Percentiles rank a stretch among this genome's conserved stretches.
phyloP scores from a whole-genome alignment of 2,797 vertebrate genomes.

The Artibeus jamaicensis region DNA sequence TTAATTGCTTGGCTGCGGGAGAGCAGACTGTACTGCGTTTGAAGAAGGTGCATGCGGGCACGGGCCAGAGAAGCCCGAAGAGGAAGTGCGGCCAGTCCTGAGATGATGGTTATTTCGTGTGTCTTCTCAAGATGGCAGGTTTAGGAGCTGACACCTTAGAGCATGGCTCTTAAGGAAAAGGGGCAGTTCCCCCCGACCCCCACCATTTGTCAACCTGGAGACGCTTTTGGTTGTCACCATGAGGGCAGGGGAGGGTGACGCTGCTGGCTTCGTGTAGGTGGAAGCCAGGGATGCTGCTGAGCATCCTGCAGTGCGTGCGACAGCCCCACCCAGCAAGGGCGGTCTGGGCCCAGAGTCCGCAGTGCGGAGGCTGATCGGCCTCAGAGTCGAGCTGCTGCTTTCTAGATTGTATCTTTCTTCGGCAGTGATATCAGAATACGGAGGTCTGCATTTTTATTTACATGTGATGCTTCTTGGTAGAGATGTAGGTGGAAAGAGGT shows the following conservation, averaged over 20 bases:
- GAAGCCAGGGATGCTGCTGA: neutral
- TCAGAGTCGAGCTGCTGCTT: neutral
- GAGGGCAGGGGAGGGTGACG: neutral
- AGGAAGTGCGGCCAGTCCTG: neutral
- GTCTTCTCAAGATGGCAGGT: neutral
- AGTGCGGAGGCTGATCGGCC: neutral
- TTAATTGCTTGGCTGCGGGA: neutral
- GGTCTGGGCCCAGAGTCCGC: neutral
- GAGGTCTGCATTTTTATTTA: neutral
- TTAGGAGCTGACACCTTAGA: neutral
- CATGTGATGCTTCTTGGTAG: neutral
- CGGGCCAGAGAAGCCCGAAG: neutral
- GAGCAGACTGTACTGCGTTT: neutral
- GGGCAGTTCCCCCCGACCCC: accelerated
- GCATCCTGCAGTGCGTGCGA: neutral
- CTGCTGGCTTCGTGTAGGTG: too few relatives aligned
- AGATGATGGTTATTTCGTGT: neutral
- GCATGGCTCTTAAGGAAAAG: neutral
- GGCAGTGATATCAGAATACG: neutral
- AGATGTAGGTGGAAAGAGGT: neutral
- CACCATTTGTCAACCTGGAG: neutral
- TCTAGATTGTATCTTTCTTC: neutral
- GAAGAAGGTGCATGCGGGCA: neutral
- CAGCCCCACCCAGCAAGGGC: too few relatives aligned
- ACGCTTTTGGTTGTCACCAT: neutral